These are phyloP conservation scores for Pan troglodytes DNA, from an alignment of 2,113 vertebrate species.

Conservation along the genomic window NHGRI_mPanTro3-v2.1_pri NC_072412.2:41122001-41122500, in stretches of 20 bases:
- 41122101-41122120: not conserved
- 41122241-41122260: constrained; percentile 13
- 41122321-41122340: not conserved
- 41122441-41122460: constrained; percentile 15
- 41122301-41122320: not conserved
- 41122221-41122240: constrained; percentile 34
- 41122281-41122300: not conserved
- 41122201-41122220: not conserved
- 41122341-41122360: constrained; percentile 18
- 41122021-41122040: not conserved
- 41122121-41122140: not conserved
- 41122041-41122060: not conserved
- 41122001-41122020: not conserved
- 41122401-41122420: not conserved
- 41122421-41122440: not conserved
- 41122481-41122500: not conserved
- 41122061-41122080: not conserved
- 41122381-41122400: not conserved
- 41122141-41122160: not conserved
- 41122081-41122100: not conserved
- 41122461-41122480: not conserved
- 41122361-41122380: not conserved
- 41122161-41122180: not conserved
- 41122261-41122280: not conserved
- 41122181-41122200: not conserved